phyloP scores from a whole-genome alignment of 2,113 vertebrate species.

The Taxidea taxus region DNA sequence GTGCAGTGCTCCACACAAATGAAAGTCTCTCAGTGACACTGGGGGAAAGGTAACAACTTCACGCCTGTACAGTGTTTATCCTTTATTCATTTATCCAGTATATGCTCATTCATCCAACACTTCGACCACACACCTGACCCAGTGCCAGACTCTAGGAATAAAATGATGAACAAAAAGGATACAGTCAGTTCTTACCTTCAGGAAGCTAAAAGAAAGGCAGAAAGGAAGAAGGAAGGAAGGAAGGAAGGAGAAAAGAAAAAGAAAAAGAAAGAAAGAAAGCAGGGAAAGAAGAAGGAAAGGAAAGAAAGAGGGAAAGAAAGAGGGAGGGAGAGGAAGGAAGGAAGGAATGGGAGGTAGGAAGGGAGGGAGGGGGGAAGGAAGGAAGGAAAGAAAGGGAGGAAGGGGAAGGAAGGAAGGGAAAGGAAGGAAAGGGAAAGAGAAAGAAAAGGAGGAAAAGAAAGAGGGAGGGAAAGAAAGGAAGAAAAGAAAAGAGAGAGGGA shows the following conservation, averaged over 20 bases:
- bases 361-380: no score
- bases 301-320: accelerated
- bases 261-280: no score
- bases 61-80: neutral
- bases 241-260: no score
- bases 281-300: accelerated
- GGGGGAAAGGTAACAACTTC: neutral
- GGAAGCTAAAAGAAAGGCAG: neutral
- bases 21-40: neutral
- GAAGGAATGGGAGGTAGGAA: no score
- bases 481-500: no score
- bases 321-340: no score
- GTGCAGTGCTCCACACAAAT: accelerated
- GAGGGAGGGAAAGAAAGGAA: no score
- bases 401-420: no score
- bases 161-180: neutral
- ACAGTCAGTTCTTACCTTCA: neutral
- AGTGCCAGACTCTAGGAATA: neutral
- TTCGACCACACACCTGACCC: neutral
- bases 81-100: neutral
- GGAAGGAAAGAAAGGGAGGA: no score
- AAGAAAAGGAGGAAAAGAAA: no score
- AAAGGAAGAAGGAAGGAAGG: no score
- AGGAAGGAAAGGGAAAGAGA: no score
- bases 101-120: neutral